Conservation (phyloP, 2,797 vertebrate genomes). For the Sebastes steindachneri region DNA sequence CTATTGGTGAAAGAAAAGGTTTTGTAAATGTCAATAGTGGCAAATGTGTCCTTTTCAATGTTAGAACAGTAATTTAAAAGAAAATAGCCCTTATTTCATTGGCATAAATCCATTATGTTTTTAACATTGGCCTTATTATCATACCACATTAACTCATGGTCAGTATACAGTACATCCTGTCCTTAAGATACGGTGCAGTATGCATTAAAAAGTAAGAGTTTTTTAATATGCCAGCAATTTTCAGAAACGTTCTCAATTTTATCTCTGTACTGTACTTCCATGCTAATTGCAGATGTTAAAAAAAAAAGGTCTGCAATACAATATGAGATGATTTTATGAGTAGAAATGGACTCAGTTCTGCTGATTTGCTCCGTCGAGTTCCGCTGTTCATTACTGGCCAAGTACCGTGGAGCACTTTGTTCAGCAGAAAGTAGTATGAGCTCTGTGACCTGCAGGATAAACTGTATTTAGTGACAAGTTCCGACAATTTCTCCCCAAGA, state of each 20-base stretch:
- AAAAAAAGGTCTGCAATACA: neutral
- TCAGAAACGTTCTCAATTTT: neutral
- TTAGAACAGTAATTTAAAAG: neutral
- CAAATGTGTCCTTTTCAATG: neutral
- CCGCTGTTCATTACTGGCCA: neutral
- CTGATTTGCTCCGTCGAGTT: neutral
- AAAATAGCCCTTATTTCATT: neutral
- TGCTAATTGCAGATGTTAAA: neutral
- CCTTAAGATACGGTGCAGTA: neutral
- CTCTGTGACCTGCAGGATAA: neutral
- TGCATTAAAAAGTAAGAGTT: neutral
- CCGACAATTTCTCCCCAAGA: neutral
- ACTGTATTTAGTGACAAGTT: neutral
- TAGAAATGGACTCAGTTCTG: neutral
- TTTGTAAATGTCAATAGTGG: neutral
- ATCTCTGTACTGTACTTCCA: no score
- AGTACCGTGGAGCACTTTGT: constrained; percentile 3
- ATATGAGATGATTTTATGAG: neutral
- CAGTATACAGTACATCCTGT: neutral
- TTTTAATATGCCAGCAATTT: neutral
- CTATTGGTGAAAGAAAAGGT: neutral
- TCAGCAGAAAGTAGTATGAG: constrained; percentile 7
- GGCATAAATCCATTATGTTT: neutral
- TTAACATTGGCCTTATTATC: neutral
- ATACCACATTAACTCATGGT: neutral